These are phyloP conservation scores for Brachypodius melanocephalos DNA, from an alignment of 2,113 vertebrate genomes.

Conservation along the genomic window DNA sequence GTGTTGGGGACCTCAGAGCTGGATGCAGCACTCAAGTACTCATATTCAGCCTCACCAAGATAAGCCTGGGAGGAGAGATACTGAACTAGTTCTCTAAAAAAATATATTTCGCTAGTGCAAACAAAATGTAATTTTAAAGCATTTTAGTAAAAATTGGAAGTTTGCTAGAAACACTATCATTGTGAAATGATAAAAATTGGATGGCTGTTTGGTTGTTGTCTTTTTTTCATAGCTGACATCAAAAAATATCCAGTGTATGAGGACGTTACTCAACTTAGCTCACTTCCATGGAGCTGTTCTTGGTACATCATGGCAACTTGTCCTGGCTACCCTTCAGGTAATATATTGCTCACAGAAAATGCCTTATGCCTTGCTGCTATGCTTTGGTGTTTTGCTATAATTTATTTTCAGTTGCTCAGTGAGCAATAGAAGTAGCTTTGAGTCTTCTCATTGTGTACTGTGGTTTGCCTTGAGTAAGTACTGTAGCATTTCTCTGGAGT, in stretches of 20 bases:
- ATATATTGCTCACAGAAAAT: not conserved
- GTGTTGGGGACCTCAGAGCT: not conserved
- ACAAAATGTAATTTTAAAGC: not conserved
- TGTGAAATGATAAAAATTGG: not conserved
- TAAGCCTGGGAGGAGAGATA: not conserved
- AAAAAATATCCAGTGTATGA: slow-evolving; percentile 99
- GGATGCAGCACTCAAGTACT: not conserved
- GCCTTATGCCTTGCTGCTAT: not conserved
- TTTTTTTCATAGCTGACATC: slow-evolving; percentile 83
- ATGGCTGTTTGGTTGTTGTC: not conserved
- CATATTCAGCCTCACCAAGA: not conserved
- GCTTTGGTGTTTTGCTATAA: not conserved
- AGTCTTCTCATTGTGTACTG: not conserved
- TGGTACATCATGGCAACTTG: slow-evolving; percentile 97
- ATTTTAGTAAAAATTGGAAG: not conserved
- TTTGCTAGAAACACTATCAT: not conserved
- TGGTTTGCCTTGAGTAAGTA: not conserved
- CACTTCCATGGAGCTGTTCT: slow-evolving; percentile 95
- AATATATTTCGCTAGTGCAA: not conserved
- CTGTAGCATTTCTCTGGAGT: not conserved
- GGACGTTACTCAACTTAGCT: slow-evolving; percentile 92
- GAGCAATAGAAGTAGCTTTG: not conserved
- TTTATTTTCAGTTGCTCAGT: not conserved
- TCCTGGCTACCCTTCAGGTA: slow-evolving; percentile 97
- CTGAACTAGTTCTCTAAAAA: not conserved